phyloP scores from a whole-genome alignment of 2,113 vertebrate genomes.

The Mesembrinibis cayennensis region DNA sequence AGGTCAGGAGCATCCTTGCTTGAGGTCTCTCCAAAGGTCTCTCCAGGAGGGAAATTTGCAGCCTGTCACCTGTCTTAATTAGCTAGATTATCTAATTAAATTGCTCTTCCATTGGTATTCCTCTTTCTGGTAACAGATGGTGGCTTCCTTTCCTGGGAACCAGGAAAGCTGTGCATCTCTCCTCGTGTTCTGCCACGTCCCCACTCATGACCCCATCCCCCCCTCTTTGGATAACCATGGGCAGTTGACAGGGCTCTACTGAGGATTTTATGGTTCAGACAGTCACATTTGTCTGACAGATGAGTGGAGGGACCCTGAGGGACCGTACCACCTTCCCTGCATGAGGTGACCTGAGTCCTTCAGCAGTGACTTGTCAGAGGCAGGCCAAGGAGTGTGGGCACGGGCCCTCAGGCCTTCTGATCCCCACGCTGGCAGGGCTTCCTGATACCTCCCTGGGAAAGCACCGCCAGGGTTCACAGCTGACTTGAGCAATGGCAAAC shows the following conservation, averaged over 20 bases:
- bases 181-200: background rate
- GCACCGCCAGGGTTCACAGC: background rate
- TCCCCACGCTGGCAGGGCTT: background rate
- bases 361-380: background rate
- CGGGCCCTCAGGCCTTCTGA: background rate
- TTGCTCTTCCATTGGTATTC: background rate
- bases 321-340: background rate
- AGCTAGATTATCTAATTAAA: background rate
- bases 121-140: conserved; percentile 8
- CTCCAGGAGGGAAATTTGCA: background rate
- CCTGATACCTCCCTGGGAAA: background rate
- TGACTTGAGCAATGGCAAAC: background rate
- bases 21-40: background rate
- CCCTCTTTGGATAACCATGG: background rate
- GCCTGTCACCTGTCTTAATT: background rate
- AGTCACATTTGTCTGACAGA: background rate
- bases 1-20: background rate
- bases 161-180: background rate
- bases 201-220: background rate
- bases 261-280: background rate
- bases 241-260: background rate
- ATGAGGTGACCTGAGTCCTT: background rate
- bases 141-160: background rate
- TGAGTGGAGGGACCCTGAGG: background rate
- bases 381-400: background rate